Percentiles rank a stretch among this genome's conserved stretches.
These are phyloP conservation scores for Synanthedon vespiformis DNA, from an alignment of 2,888 invertebrate species.

Conservation along the genomic window DNA sequence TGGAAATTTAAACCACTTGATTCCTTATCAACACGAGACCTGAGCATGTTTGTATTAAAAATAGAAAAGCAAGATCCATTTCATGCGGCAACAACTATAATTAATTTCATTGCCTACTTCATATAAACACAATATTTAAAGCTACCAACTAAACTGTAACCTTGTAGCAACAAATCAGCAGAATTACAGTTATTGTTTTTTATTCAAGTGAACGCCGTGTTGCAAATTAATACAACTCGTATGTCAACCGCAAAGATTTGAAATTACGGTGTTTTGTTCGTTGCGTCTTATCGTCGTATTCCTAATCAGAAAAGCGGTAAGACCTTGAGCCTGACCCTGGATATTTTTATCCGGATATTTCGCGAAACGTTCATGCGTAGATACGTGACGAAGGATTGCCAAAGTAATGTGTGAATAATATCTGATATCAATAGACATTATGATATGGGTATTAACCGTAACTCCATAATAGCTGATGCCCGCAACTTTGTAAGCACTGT, in stretches of 20 bases:
- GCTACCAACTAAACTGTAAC: conserved; percentile 36
- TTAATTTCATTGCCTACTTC: conserved; percentile 2
- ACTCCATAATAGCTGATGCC: too few species aligned
- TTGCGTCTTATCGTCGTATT: conserved; percentile 23
- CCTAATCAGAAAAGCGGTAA: conserved; percentile 62
- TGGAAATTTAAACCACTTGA: too few species aligned
- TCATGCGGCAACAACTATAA: conserved; percentile 3
- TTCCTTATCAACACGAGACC: too few species aligned
- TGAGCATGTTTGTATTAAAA: too few species aligned
- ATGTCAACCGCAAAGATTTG: background rate
- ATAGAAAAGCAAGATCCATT: background rate
- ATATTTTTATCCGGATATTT: conserved; percentile 67
- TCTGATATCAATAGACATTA: background rate
- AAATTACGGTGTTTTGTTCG: background rate
- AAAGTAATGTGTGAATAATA: conserved; percentile 15
- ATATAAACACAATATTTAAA: conserved; percentile 7
- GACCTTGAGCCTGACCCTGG: conserved; percentile 68
- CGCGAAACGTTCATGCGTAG: conserved; percentile 45
- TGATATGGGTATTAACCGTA: background rate
- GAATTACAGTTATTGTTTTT: conserved; percentile 57
- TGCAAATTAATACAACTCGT: background rate
- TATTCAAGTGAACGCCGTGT: conserved; percentile 10
- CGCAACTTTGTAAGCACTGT: too few species aligned
- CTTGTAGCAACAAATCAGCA: conserved; percentile 55
- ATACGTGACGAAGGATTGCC: conserved; percentile 37